These are phyloP conservation scores for Toxotes chatareus DNA, from an alignment of 2,113 vertebrate genomes.

Conservation along the genomic window DNA sequence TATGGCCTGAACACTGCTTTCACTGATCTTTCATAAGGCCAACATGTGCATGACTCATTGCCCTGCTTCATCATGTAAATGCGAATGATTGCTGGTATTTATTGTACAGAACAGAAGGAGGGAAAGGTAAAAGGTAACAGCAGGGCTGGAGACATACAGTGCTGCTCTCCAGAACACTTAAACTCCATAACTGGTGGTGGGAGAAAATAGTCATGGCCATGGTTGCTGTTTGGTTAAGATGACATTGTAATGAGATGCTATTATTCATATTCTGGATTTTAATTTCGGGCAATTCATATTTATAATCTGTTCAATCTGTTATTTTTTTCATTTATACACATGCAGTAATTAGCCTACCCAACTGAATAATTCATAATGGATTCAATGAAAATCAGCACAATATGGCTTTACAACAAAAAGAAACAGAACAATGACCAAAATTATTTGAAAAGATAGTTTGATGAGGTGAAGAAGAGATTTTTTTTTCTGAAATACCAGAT, in stretches of 20 bases:
- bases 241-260: background rate
- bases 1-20: background rate
- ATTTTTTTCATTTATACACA: background rate
- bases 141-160: background rate
- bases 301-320: background rate
- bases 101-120: background rate
- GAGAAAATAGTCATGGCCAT: background rate
- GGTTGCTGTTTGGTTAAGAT: background rate
- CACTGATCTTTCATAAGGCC: slow-evolving; percentile 22
- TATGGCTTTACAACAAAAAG: background rate
- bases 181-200: background rate
- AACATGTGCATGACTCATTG: slow-evolving; percentile 61
- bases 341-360: background rate
- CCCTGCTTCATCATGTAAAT: slow-evolving; percentile 22
- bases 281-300: background rate
- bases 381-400: background rate
- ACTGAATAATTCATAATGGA: background rate
- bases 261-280: background rate
- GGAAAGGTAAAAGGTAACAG: slow-evolving; percentile 18
- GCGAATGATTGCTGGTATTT: slow-evolving; percentile 51
- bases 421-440: background rate
- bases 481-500: no score
- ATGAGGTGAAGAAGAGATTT: background rate
- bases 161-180: slow-evolving; percentile 8
- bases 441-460: background rate